phyloP scores from a whole-genome alignment of 2,888 invertebrate genomes.

The Eurytoma adleriae region DNA sequence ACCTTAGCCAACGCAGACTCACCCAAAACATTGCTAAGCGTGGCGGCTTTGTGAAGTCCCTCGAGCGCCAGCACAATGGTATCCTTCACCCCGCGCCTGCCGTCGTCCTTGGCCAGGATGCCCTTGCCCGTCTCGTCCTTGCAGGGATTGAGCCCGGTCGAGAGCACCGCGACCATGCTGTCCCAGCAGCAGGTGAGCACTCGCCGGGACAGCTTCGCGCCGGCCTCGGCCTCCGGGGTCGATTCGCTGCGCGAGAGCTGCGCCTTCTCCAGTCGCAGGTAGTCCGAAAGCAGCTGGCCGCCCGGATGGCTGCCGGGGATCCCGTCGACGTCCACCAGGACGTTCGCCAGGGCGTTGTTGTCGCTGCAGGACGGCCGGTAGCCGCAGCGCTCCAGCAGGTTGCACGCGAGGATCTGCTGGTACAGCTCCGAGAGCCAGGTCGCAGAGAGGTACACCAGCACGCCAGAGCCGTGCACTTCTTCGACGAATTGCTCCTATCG shows the following conservation, averaged over 20 bases:
- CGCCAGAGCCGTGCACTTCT: constrained; percentile 93
- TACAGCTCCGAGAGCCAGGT: constrained; percentile 96
- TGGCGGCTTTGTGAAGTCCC: constrained; percentile 94
- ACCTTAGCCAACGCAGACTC: constrained; percentile 40
- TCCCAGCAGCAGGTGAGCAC: constrained; percentile 95
- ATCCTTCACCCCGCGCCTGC: constrained; percentile 81
- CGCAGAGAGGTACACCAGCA: constrained; percentile 93
- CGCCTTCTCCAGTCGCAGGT: constrained; percentile 89
- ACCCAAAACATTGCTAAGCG: constrained; percentile 91
- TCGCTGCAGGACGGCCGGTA: constrained; percentile 79
- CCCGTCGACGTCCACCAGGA: constrained; percentile 90
- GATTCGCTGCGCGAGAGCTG: constrained; percentile 82
- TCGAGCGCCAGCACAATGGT: constrained; percentile 92
- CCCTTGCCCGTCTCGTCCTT: constrained; percentile 72
- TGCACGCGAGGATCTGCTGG: constrained; percentile 87
- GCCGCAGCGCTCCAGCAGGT: constrained; percentile 84
- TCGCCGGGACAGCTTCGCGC: constrained; percentile 85
- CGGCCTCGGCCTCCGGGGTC: constrained; percentile 86
- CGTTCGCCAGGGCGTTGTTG: constrained; percentile 83
- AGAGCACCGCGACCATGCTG: constrained; percentile 91
- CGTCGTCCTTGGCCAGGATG: constrained; percentile 69
- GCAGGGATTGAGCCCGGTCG: constrained; percentile 79
- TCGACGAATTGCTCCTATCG: constrained; percentile 91
- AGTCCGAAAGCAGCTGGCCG: constrained; percentile 90
- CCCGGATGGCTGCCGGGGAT: constrained; percentile 83